These are phyloP conservation scores for Aphelocoma californica DNA, from an alignment of 2,797 vertebrate species.

Conservation along the genomic window DNA sequence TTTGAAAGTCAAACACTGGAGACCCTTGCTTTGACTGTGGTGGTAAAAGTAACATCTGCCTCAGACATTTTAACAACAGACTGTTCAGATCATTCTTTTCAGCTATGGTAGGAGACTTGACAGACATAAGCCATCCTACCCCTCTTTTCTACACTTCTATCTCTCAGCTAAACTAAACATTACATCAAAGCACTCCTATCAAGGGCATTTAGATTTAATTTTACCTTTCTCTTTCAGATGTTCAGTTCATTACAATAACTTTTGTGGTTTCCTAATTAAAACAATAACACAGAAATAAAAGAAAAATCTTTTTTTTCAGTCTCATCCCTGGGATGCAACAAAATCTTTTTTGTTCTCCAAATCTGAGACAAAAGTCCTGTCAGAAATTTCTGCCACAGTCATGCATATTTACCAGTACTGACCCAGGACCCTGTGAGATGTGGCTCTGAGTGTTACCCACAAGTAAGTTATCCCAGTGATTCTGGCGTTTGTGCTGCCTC, in stretches of 20 bases:
- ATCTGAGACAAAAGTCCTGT: neutral
- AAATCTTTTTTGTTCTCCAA: neutral
- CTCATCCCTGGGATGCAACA: neutral
- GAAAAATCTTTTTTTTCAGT: neutral
- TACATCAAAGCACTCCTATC: neutral
- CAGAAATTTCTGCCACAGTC: neutral
- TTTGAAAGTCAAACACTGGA: conserved; percentile 76
- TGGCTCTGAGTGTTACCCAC: neutral
- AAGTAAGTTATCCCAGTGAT: neutral
- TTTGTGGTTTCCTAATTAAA: neutral
- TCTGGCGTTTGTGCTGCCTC: neutral
- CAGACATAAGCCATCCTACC: conserved; percentile 59
- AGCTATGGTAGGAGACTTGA: conserved; percentile 50
- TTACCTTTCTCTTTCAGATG: neutral
- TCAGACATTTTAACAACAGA: conserved; percentile 64
- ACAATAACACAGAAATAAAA: neutral
- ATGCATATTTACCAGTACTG: neutral
- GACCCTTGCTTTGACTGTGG: conserved; percentile 69
- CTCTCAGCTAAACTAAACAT: conserved; percentile 31
- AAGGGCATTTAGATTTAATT: neutral
- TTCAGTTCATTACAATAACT: neutral
- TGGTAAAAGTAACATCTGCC: conserved; percentile 77
- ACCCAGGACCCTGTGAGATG: neutral
- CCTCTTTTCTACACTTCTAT: neutral
- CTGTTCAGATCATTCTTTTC: conserved; percentile 66